A percentile compares a stretch with the other conserved stretches of the same genome.
Evolutionary conservation across 2,113 vertebrate species (phyloP).

Genomic region (Brachypteracias leptosomus): DNA sequence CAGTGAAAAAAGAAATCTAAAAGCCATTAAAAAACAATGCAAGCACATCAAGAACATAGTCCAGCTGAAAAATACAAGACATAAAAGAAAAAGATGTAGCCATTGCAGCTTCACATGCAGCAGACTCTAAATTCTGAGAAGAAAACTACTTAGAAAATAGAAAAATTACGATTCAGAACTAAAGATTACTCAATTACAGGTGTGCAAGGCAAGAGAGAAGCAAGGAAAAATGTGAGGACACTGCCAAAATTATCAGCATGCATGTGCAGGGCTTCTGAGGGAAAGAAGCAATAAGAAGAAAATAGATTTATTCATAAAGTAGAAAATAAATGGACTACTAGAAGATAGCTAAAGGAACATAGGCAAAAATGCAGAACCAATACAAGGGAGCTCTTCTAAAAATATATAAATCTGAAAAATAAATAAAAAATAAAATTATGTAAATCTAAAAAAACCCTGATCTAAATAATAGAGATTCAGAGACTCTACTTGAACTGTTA

Average conservation of each 20-base stretch:
- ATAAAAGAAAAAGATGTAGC: background rate
- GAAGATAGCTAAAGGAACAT: background rate
- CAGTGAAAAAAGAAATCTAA: background rate
- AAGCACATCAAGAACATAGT: background rate
- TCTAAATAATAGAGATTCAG: background rate
- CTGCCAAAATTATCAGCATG: background rate
- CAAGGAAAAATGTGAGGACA: background rate
- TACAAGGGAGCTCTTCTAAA: background rate
- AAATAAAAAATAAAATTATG: too few species aligned
- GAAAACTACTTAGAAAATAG: background rate
- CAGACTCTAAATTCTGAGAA: background rate
- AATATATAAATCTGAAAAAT: background rate
- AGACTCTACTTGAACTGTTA: background rate
- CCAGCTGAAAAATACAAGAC: background rate
- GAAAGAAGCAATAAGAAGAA: background rate
- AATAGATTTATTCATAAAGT: background rate
- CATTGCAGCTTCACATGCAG: background rate
- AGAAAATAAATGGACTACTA: background rate
- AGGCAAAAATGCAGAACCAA: background rate
- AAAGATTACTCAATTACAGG: background rate
- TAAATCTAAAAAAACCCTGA: background rate
- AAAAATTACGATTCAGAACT: background rate
- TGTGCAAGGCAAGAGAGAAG: background rate
- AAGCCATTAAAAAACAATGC: background rate
- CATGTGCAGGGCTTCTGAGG: background rate